Evolutionary conservation across 1,140 invertebrate species (phyloP).

Genomic region (Agraylea sexmaculata): DNA sequence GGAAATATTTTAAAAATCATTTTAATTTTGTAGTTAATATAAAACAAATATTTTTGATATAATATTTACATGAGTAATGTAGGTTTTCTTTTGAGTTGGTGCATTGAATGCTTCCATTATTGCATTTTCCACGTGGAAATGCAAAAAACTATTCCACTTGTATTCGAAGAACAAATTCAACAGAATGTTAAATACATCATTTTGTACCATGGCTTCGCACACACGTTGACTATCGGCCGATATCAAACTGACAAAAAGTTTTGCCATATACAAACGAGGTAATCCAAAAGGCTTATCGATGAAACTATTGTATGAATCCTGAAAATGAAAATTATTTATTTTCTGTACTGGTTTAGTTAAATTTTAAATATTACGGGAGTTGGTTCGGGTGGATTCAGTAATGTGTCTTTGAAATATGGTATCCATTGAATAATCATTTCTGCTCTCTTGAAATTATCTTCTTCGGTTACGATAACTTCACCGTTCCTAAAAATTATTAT

Average conservation of each 20-base stretch:
- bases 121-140: conserved; percentile 69
- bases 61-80: conserved; percentile 27
- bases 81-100: conserved; percentile 22
- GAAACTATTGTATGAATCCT: conserved; percentile 7
- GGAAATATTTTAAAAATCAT: conserved; percentile 19
- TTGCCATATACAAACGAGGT: conserved; percentile 61
- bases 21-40: background rate
- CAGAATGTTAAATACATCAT: conserved; percentile 38
- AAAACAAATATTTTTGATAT: background rate
- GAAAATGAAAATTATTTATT: background rate
- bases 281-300: conserved; percentile 49
- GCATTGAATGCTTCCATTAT: conserved; percentile 51
- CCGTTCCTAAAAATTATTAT: no score
- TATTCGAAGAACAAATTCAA: conserved; percentile 76
- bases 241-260: conserved; percentile 58
- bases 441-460: conserved; percentile 15
- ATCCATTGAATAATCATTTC: conserved; percentile 17
- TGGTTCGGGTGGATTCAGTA: conserved; percentile 8
- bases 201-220: conserved; percentile 30
- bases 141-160: conserved; percentile 81
- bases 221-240: conserved; percentile 51
- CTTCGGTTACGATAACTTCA: conserved; percentile 9
- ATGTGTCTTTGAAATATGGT: conserved; percentile 13
- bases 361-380: no score
- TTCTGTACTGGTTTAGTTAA: no score